A percentile compares a stretch with the other conserved stretches of the same genome.
Conservation (phyloP, 2,797 vertebrate genomes). For the Mus caroli region DNA sequence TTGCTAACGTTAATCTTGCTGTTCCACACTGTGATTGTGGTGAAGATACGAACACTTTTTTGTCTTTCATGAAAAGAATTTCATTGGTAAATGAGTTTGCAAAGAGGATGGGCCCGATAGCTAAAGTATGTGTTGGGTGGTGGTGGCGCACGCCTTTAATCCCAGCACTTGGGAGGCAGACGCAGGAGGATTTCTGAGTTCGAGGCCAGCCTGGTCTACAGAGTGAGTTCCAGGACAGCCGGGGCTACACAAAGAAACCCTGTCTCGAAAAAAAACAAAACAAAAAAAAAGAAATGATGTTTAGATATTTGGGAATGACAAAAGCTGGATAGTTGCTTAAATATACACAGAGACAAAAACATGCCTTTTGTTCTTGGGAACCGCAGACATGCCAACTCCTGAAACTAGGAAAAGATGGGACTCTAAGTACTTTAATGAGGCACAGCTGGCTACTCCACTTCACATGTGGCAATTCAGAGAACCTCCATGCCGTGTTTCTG, state of each 20-base stretch:
- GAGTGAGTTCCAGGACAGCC: no score
- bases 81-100: background rate
- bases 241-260: no score
- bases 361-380: background rate
- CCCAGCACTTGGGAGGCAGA: no score
- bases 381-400: background rate
- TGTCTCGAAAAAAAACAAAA: no score
- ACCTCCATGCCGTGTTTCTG: background rate
- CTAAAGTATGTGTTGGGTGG: constrained; percentile 1
- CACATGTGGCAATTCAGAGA: background rate
- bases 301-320: constrained; percentile 60
- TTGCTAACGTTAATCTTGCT: background rate
- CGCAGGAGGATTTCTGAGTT: no score
- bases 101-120: constrained; percentile 51
- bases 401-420: constrained; percentile 30
- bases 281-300: background rate
- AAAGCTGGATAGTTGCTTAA: constrained; percentile 54
- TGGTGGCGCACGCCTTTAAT: no score
- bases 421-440: constrained; percentile 39
- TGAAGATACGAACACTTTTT: background rate
- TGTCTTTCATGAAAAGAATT: constrained; percentile 57
- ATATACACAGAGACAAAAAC: constrained; percentile 55
- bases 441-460: constrained; percentile 37
- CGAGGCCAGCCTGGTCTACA: no score
- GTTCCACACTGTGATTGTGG: background rate